Evolutionary conservation across 2,797 vertebrate genomes (phyloP).

Genomic region (Anas acuta): DNA sequence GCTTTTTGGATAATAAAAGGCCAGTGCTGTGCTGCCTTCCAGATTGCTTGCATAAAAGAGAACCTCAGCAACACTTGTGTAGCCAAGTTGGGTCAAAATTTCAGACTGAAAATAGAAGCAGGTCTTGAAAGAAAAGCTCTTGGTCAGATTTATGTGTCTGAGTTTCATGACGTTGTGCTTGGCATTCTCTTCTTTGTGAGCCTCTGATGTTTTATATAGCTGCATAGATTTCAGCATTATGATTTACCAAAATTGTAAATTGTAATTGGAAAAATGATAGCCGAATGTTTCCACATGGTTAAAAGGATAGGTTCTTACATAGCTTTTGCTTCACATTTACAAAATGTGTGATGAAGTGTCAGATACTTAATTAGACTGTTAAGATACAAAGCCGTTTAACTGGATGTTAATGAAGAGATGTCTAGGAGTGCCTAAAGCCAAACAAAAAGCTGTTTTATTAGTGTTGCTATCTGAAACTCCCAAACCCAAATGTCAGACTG

Average conservation of each 20-base stretch:
- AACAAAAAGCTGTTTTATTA: neutral
- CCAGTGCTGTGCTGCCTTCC: neutral
- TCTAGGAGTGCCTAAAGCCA: neutral
- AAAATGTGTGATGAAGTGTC: neutral
- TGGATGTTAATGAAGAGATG: neutral
- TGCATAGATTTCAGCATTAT: neutral
- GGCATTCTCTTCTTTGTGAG: neutral
- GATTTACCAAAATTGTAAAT: neutral
- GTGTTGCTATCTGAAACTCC: neutral
- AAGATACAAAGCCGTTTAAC: neutral
- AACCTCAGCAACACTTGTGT: neutral
- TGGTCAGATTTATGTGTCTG: neutral
- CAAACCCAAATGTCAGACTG: neutral
- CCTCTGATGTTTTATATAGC: neutral
- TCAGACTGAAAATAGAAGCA: neutral
- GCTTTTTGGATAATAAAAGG: neutral
- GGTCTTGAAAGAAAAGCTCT: neutral
- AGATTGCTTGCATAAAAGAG: rapidly evolving
- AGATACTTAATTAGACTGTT: neutral
- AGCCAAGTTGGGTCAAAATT: neutral
- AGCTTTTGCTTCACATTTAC: neutral
- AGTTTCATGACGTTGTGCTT: neutral
- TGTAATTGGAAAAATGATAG: neutral
- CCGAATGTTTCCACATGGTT: neutral
- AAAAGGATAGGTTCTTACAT: neutral